Conservation (phyloP, 2,888 invertebrate genomes). For the Argyra leucocephala region DNA sequence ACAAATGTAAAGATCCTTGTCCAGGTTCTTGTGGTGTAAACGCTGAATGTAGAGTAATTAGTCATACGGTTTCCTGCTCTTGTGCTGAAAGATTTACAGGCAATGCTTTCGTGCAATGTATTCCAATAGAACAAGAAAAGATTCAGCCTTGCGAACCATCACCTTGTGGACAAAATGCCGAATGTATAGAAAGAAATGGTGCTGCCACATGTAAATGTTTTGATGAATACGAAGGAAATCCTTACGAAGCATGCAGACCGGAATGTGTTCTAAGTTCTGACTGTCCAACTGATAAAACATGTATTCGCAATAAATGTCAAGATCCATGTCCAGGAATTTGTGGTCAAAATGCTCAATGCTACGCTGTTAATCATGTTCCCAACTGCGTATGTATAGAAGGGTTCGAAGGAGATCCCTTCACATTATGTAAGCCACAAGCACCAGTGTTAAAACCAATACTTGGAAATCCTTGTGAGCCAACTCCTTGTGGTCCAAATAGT, state of each 20-base stretch:
- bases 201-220: constrained; percentile 74
- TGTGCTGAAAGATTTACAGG: constrained; percentile 69
- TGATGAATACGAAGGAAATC: constrained; percentile 73
- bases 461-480: constrained; percentile 57
- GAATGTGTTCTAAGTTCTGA: constrained; percentile 81
- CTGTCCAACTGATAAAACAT: constrained; percentile 72
- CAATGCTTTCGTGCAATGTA: constrained; percentile 72
- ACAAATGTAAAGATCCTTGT: constrained; percentile 73
- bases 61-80: constrained; percentile 71
- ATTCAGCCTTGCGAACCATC: constrained; percentile 73
- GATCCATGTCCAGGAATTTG: constrained; percentile 83
- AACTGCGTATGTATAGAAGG: constrained; percentile 68
- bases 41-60: constrained; percentile 69
- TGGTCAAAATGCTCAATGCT: constrained; percentile 72
- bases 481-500: constrained; percentile 73
- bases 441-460: constrained; percentile 28
- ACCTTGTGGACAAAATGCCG: constrained; percentile 78
- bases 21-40: constrained; percentile 71
- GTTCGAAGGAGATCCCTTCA: constrained; percentile 66
- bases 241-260: constrained; percentile 76
- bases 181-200: constrained; percentile 63
- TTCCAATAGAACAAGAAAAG: constrained; percentile 46
- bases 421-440: constrained; percentile 42
- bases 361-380: constrained; percentile 77
- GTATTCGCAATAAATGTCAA: constrained; percentile 70